A percentile compares a stretch with the other conserved stretches of the same genome.
Conservation (phyloP, 2,797 vertebrate species). For the Eutrigla gurnardus region DNA sequence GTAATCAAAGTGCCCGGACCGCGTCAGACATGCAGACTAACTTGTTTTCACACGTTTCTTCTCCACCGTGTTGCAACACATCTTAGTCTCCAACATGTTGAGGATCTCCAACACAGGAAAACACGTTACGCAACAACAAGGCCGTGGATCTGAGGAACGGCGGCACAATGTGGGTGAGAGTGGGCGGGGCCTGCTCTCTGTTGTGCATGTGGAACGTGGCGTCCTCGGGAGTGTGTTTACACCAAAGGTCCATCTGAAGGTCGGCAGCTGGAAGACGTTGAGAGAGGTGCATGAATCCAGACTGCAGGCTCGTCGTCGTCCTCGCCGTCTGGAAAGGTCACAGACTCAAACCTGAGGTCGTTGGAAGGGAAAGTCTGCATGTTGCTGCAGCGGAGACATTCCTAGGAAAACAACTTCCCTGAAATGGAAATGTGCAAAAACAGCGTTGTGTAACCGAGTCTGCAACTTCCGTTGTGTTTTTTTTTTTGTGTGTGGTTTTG, state of each 20-base stretch:
- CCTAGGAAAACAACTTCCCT: not conserved
- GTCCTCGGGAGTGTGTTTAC: conserved; percentile 32
- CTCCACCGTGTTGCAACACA: too few species aligned
- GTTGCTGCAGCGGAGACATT: not conserved
- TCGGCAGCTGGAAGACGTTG: not conserved
- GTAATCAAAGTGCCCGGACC: too few species aligned
- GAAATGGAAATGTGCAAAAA: not conserved
- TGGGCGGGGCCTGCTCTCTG: not conserved
- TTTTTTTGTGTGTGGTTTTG: not conserved
- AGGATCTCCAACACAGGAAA: not conserved
- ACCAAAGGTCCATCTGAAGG: conserved; percentile 16
- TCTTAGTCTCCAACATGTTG: too few species aligned
- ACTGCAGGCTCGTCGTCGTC: not conserved
- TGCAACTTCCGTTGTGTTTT: not conserved
- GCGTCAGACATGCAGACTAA: too few species aligned
- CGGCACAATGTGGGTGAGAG: not conserved
- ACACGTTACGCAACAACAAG: conserved; percentile 28
- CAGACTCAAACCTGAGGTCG: not conserved
- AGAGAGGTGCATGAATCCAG: not conserved
- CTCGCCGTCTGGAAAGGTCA: not conserved
- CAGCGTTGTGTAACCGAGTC: not conserved
- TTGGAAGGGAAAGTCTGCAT: not conserved
- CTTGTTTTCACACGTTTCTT: too few species aligned
- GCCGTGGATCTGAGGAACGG: not conserved
- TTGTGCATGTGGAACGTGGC: not conserved